These are phyloP conservation scores for Cantharis rufa DNA, from an alignment of 2,888 invertebrate species.

Conservation along the genomic window DNA sequence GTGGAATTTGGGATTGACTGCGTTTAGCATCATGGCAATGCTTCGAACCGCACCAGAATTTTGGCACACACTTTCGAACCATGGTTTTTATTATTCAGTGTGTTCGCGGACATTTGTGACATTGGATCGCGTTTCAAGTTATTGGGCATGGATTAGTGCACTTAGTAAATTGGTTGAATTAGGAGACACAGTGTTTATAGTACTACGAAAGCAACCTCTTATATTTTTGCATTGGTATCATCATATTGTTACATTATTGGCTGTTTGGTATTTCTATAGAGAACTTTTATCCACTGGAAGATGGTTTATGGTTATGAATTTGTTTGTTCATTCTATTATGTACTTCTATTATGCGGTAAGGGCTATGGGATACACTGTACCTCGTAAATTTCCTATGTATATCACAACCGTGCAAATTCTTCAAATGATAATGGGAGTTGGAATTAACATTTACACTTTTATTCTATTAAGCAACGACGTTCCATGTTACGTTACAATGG, in stretches of 20 bases:
- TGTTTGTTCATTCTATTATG: constrained; percentile 89
- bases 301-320: constrained; percentile 96
- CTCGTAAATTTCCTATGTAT: constrained; percentile 82
- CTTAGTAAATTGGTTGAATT: constrained; percentile 95
- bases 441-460: constrained; percentile 87
- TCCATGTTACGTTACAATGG: constrained; percentile 81
- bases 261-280: constrained; percentile 90
- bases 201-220: constrained; percentile 88
- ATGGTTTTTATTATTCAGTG: constrained; percentile 93
- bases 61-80: constrained; percentile 81
- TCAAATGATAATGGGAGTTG: constrained; percentile 95
- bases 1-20: constrained; percentile 92
- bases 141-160: constrained; percentile 98
- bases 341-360: constrained; percentile 88
- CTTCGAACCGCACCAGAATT: constrained; percentile 93
- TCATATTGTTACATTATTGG: constrained; percentile 91
- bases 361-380: constrained; percentile 84
- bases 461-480: constrained; percentile 74
- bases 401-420: constrained; percentile 89
- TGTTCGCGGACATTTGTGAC: constrained; percentile 95
- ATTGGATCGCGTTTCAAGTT: constrained; percentile 89
- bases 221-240: constrained; percentile 98
- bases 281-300: constrained; percentile 88
- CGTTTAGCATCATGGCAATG: constrained; percentile 94
- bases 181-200: constrained; percentile 93